Percentiles rank a stretch among this genome's conserved stretches.
These are phyloP conservation scores for Erebia ligea DNA, from an alignment of 2,888 invertebrate genomes.

Conservation along the genomic window DNA sequence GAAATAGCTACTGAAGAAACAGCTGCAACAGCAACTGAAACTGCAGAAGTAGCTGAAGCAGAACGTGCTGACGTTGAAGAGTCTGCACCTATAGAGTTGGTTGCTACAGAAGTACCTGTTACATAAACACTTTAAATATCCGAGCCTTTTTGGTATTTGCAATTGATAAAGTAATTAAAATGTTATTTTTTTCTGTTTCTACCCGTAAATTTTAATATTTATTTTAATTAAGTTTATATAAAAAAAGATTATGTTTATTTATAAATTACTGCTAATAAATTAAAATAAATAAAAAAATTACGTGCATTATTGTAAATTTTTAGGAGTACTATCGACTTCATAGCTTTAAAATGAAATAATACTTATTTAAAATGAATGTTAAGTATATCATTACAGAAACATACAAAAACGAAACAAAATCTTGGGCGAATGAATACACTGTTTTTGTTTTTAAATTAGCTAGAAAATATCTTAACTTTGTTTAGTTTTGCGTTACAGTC, in stretches of 20 bases:
- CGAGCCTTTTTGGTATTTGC: neutral
- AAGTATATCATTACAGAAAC: too few relatives aligned
- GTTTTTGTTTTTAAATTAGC: too few relatives aligned
- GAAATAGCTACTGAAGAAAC: constrained; percentile 6
- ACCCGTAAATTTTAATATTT: neutral
- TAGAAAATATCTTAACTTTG: too few relatives aligned
- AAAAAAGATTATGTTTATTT: neutral
- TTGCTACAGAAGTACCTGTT: neutral
- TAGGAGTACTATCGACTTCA: too few relatives aligned
- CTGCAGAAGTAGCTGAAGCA: neutral
- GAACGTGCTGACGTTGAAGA: neutral
- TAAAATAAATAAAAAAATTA: too few relatives aligned
- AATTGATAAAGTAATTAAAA: neutral
- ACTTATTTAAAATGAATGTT: too few relatives aligned
- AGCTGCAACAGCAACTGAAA: neutral
- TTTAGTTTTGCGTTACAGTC: too few relatives aligned
- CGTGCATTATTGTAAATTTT: too few relatives aligned
- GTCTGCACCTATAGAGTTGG: neutral
- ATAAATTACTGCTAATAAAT: too few relatives aligned
- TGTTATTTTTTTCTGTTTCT: neutral
- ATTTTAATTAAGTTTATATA: neutral
- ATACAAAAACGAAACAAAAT: too few relatives aligned
- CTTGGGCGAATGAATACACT: too few relatives aligned
- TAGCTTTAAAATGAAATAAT: too few relatives aligned
- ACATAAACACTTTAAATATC: neutral